phyloP scores from a whole-genome alignment of 2,113 vertebrate genomes.

The Pachyramphus minor region DNA sequence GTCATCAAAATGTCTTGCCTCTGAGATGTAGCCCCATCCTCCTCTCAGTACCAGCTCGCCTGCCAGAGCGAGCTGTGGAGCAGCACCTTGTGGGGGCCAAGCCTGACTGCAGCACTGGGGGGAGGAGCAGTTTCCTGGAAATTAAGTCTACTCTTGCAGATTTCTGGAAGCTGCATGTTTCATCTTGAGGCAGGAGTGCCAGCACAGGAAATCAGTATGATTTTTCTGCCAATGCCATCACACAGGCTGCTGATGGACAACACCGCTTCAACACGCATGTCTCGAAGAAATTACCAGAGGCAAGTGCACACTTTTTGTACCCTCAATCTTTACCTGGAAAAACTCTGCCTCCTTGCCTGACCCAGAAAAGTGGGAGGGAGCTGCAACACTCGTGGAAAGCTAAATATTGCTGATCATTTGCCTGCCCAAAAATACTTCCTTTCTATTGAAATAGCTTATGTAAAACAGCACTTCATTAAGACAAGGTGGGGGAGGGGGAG shows the following conservation, averaged over 20 bases:
- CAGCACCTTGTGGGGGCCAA: background rate
- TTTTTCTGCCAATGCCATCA: background rate
- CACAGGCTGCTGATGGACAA: background rate
- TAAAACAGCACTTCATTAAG: constrained; percentile 70
- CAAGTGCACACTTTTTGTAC: background rate
- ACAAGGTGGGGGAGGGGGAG: background rate
- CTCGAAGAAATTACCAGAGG: background rate
- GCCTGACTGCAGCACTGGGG: background rate
- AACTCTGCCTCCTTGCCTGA: constrained; percentile 1
- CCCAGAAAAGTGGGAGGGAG: constrained; percentile 29
- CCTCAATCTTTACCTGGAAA: background rate
- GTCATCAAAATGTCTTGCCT: background rate
- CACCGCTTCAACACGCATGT: background rate
- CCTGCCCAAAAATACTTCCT: constrained; percentile 50
- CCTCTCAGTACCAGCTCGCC: background rate
- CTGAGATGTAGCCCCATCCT: background rate
- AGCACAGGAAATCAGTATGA: background rate
- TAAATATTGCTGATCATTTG: constrained; percentile 54
- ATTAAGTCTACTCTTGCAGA: background rate
- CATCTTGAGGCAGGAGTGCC: background rate
- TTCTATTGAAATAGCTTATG: constrained; percentile 64
- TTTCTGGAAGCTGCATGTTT: background rate
- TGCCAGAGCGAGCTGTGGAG: background rate
- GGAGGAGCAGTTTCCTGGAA: background rate
- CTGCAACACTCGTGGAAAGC: constrained; percentile 38